phyloP scores from a whole-genome alignment of 1,140 invertebrate species.

The Tyrophagus putrescentiae region DNA sequence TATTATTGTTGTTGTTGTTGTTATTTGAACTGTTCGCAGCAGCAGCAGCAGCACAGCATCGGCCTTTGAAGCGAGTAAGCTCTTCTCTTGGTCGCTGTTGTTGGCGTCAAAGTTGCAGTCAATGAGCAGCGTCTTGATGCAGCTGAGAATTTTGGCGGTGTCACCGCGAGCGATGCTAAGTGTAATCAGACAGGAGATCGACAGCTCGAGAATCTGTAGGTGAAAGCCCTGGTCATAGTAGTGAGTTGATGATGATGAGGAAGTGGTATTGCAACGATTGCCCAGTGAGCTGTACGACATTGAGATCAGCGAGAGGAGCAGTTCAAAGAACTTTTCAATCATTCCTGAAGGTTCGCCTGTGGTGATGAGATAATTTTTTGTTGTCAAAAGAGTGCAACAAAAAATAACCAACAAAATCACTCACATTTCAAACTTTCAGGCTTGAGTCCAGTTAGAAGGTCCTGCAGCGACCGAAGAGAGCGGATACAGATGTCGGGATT shows the following conservation, averaged over 20 bases:
- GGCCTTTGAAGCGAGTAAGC: background rate
- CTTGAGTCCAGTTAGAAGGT: constrained; percentile 74
- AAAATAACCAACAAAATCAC: constrained; percentile 32
- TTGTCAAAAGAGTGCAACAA: too few species aligned
- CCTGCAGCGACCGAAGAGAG: constrained; percentile 66
- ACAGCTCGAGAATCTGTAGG: constrained; percentile 64
- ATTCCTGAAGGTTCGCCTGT: constrained; percentile 14
- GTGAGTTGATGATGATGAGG: background rate
- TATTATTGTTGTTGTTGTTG: background rate
- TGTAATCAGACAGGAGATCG: constrained; percentile 64
- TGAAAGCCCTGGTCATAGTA: constrained; percentile 28
- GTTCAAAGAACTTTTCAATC: constrained; percentile 56
- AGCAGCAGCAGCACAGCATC: background rate
- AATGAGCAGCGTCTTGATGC: constrained; percentile 73
- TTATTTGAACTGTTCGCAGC: too few species aligned
- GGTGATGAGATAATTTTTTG: too few species aligned
- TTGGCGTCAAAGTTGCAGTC: constrained; percentile 48
- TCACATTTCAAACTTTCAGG: constrained; percentile 64
- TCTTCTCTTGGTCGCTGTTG: too few species aligned
- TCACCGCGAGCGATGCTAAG: constrained; percentile 80
- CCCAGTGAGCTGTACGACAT: constrained; percentile 20
- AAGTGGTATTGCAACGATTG: background rate
- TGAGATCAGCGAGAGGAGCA: constrained; percentile 59
- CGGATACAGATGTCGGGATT: constrained; percentile 71
- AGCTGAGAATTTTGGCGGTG: constrained; percentile 73